phyloP scores from a whole-genome alignment of 2,797 vertebrate genomes.

The Bradypus variegatus region DNA sequence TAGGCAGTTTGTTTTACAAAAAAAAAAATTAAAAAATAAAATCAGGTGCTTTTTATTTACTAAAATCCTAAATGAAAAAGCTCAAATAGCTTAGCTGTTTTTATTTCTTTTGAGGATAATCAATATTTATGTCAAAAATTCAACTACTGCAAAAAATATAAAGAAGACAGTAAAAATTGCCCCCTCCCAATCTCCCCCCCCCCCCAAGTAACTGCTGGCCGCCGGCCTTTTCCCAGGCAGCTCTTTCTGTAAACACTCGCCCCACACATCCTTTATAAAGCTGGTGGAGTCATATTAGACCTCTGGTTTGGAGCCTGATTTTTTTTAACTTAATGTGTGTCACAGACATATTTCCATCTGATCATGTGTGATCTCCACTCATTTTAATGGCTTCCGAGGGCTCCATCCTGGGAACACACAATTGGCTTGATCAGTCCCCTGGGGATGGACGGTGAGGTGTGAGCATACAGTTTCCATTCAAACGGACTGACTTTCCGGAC shows the following conservation, averaged over 20 bases:
- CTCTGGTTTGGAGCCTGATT: background rate
- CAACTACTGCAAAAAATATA: background rate
- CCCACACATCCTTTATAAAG: background rate
- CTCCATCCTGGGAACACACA: background rate
- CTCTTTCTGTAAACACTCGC: background rate
- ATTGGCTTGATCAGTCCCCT: background rate
- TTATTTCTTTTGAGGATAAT: background rate
- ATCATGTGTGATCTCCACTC: background rate
- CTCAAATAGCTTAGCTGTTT: background rate
- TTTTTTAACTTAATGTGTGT: background rate
- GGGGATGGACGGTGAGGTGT: background rate
- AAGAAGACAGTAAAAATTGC: background rate
- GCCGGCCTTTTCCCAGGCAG: background rate
- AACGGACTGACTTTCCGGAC: background rate
- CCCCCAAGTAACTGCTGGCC: background rate
- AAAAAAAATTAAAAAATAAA: background rate
- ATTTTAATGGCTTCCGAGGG: accelerated
- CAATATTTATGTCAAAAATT: background rate
- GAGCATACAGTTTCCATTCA: background rate
- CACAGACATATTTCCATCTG: background rate
- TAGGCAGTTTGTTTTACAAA: background rate
- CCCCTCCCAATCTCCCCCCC: background rate
- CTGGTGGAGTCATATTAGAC: background rate
- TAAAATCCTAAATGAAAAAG: background rate
- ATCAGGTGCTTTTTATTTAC: background rate